These are phyloP conservation scores for Agrochola litura DNA, from an alignment of 2,888 invertebrate genomes.

Conservation along the genomic window DNA sequence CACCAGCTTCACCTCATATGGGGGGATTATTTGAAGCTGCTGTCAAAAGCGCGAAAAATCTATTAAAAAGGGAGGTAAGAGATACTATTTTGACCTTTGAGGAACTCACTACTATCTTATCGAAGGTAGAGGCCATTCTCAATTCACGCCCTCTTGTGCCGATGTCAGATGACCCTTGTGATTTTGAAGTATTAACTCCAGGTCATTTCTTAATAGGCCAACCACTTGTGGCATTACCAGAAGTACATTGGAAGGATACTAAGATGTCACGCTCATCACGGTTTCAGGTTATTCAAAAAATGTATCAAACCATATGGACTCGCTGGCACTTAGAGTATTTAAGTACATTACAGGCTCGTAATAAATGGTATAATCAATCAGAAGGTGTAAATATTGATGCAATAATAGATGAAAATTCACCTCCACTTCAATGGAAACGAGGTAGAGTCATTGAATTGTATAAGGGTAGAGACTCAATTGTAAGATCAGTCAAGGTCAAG, in stretches of 20 bases:
- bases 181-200: background rate
- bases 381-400: no score
- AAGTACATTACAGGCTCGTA: no score
- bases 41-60: conserved; percentile 1
- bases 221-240: background rate
- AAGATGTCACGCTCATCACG: no score
- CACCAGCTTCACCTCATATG: conserved; percentile 3
- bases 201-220: background rate
- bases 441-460: background rate
- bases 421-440: background rate
- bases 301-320: no score
- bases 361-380: no score
- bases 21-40: conserved; percentile 1
- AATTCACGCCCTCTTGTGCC: background rate
- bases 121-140: background rate
- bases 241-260: no score
- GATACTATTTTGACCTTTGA: conserved; percentile 3
- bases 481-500: background rate
- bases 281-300: no score
- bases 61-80: background rate
- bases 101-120: background rate
- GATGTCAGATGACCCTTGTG: background rate
- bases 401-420: no score
- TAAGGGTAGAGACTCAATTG: background rate
- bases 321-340: no score